A percentile compares a stretch with the other conserved stretches of the same genome.
These are phyloP conservation scores for Mastigias papua DNA, from an alignment of 30 jellyfish, hydroid and myxozoan genomes.

Conservation along the genomic window DNA sequence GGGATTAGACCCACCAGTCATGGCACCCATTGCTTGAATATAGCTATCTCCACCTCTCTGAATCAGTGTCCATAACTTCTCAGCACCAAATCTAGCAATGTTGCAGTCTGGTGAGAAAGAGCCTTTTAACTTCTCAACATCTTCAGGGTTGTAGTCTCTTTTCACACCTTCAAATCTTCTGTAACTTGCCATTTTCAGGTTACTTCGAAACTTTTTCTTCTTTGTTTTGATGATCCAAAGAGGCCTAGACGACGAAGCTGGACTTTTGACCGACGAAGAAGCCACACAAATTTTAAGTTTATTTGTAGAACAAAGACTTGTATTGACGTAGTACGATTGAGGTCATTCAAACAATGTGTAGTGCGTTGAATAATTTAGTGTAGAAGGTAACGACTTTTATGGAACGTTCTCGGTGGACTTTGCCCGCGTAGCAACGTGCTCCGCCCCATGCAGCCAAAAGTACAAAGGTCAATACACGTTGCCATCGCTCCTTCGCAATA, in stretches of 20 bases:
- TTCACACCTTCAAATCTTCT: constrained; percentile 51
- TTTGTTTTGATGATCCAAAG: neutral
- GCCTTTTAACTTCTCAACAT: constrained; percentile 85
- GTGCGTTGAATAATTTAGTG: neutral
- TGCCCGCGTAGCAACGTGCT: constrained; percentile 56
- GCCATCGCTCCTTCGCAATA: neutral
- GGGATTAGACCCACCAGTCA: constrained; percentile 73
- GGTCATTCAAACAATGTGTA: neutral
- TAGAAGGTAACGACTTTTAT: neutral
- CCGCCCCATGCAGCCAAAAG: constrained; percentile 14
- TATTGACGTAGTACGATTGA: neutral
- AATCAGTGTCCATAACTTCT: constrained; percentile 77
- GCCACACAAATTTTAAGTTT: neutral
- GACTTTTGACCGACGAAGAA: constrained; percentile 13
- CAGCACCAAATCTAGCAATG: constrained; percentile 88
- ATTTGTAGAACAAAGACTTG: neutral
- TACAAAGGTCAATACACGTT: constrained; percentile 62
- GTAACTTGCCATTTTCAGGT: constrained; percentile 18
- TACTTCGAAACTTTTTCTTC: no score
- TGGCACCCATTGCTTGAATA: constrained; percentile 89
- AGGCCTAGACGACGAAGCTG: neutral
- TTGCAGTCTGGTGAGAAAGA: constrained; percentile 84
- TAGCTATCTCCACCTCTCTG: constrained; percentile 84
- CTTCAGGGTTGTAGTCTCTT: constrained; percentile 82
- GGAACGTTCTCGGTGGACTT: constrained; percentile 50